Evolutionary conservation across 2,113 vertebrate species (phyloP), one percentile per base, ranked within the genome.

Genomic region (Asarcornis scutulata): DNA sequence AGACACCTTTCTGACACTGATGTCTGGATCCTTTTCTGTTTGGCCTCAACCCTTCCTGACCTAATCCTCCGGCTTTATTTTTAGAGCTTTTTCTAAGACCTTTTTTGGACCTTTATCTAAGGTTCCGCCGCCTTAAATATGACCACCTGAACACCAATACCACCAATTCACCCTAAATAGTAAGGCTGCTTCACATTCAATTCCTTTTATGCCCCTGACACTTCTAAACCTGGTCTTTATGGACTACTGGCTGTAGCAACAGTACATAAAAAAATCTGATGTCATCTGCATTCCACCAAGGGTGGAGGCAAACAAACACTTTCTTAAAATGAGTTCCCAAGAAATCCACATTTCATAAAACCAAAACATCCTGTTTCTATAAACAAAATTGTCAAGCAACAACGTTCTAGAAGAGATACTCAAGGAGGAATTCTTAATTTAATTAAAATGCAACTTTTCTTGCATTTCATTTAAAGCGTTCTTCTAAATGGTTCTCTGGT

Each of bases 341-440:
- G 86, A 94, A 94, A 95, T 78, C 26, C 83, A 64, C 86, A 53
- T 88, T 88, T 85, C 89, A 95, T 86, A 88, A 97, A 96, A 90
- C 42, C 79, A 97, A 95, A 97, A 93, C 81, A 95, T 97, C 90
- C 95, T 89, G 87, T 95, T 97, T 95, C 91, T 96, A 76, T 88
- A 88, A 91, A 90, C 64, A 72, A 73, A 84, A 48, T 4, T 87
- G 81, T 92, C 77, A 89, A 79, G 75, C 36, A 89, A 69, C 73
- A 75, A 42, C 26, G 4, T 73, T 88, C 84, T 84, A 77, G 31
- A 66, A 73, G 1, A 23, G 27, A 78, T 72, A 88, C 23, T 85
- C 90, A 44, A n/a, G 12, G 17, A 95, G 27, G 5, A 52, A 64
- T 40, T 79, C 53, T 82, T 88, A 55, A 69, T 77, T 53, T 86